Base-by-base conservation (phyloP, 2,113 vertebrate species). In the Mastomys coucha region DNA sequence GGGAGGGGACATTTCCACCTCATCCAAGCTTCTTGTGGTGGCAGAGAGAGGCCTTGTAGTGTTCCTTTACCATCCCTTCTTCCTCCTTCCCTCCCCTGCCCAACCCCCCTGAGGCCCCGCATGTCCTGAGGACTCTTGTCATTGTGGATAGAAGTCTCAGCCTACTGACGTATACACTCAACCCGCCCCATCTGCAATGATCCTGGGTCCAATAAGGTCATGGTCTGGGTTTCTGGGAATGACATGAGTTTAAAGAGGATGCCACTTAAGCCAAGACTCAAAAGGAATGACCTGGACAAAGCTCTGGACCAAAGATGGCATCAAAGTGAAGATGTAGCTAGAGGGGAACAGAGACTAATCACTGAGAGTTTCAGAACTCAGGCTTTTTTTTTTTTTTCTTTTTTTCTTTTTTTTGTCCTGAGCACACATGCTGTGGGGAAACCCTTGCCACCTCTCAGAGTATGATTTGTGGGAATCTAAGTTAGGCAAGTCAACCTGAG, bases 371-470 rank as follows among this genome's bases (percentile, higher is more conserved):
- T 7, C 9, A 12, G 65, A 73, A 58, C 2, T 7, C 13, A 1
- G 39, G 77, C 26, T 36, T 63, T 12, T 53, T 10, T 12, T 53
- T 10, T 12, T 53, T 53, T 12, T 53, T 53, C 51, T 53, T 53
- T 36, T 77, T 28, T 13, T 17, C 31, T 42, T 53, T 58, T 39
- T 45, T n/a, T 69, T 33, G 8, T 20, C 42, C 39, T 49, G 33
- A 93, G 88, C 51, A 12, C 16, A 24, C 33, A 31, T 24, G 28
- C 36, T 42, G 56, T 45, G 24, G 17, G 63, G 56, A 90, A 20
- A 60, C 5, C 36, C 49, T 36, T 1, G 70, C 10, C 1, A 3
- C n/a, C 69, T 13, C 0, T 0, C 0, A 24, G 45, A 14, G 5
- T 2, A 3, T 0, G 7, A 53, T 24, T 14, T 31, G 53, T 42